Base-by-base conservation (phyloP, 2,797 vertebrate species). In the Perodicticus potto region DNA sequence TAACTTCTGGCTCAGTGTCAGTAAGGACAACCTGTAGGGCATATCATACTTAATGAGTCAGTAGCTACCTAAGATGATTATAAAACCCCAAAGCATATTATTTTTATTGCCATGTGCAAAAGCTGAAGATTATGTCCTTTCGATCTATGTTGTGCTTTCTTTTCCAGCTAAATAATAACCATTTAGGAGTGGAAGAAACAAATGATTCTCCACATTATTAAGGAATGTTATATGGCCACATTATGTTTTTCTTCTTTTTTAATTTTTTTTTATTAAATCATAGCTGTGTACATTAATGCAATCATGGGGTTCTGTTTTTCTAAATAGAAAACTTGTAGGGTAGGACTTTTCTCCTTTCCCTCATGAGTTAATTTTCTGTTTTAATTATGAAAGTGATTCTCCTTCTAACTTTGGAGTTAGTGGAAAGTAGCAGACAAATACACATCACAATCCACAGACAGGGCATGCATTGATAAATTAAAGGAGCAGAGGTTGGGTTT, bases 1-100 rank as follows among this genome's bases (percentile, higher is more conserved):
- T 96, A 80, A 88, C 69, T 97, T 89, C 91, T 97, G 96, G 73
- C 59, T 98, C 96, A 86, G 34, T 92, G 70, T 97, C 92, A 81
- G 40, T 70, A 89, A 97, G 69, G n/a, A 95, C 88, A 95, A 97
- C 84, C 88, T 97, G 97, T 96, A 86, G 82, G 97, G 91, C 92
- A 97, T 96, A 97, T 94, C 91, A 82, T 85, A 72, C 53, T 94
- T 90, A 96, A 40, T 82, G 57, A 69, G 84, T 29, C 89, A 88
- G 84, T 87, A 82, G 94, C 93, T 94, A 94, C 81, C 73, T 78
- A 89, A 90, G 81, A 97, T 97, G 96, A 97, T 96, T 96, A 96
- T 86, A 94, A 96, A 96, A 96, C 78, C 57, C 45, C 92, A 76
- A 96, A 96, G 93, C 72, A 78, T 97, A 95, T 95, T 97, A 88